Conservation (phyloP, 2,888 invertebrate genomes). For the Candidula unifasciata region DNA sequence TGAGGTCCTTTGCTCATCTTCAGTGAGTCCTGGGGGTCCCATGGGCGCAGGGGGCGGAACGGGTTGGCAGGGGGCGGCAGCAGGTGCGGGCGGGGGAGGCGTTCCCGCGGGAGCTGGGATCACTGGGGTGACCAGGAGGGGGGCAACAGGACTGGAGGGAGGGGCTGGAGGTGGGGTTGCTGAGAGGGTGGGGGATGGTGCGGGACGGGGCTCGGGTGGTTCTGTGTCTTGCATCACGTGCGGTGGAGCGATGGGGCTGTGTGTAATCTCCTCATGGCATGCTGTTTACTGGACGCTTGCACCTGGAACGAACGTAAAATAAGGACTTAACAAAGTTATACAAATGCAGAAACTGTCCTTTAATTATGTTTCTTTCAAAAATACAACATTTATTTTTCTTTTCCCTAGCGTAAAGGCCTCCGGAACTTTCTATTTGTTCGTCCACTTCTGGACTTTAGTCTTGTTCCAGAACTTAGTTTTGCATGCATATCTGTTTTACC, state of each 20-base stretch:
- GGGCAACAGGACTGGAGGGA: not conserved
- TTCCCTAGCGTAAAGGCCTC: too few relatives aligned
- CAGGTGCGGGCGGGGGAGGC: constrained; percentile 14
- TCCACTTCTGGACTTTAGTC: too few relatives aligned
- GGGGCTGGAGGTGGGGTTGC: constrained; percentile 35
- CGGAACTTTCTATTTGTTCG: too few relatives aligned
- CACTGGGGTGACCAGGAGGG: not conserved
- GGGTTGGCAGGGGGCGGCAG: not conserved
- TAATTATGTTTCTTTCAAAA: too few relatives aligned
- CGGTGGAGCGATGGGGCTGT: not conserved
- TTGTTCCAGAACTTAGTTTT: too few relatives aligned
- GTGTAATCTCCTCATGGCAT: constrained; percentile 24
- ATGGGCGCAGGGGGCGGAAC: constrained; percentile 23
- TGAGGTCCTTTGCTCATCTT: constrained; percentile 70
- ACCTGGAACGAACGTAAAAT: not conserved
- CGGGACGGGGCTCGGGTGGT: constrained; percentile 12
- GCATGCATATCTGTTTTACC: too few relatives aligned
- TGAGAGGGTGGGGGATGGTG: constrained; percentile 16
- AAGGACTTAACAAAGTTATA: not conserved
- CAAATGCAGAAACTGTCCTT: too few relatives aligned
- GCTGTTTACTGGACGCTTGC: not conserved
- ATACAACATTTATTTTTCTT: too few relatives aligned
- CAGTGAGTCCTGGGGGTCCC: constrained; percentile 59
- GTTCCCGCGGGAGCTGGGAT: constrained; percentile 17
- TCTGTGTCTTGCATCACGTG: constrained; percentile 34